Percentiles rank a stretch among this genome's conserved stretches.
These are phyloP conservation scores for Drosophila eohydei DNA, from an alignment of 2,888 invertebrate genomes.

Conservation along the genomic window DNA sequence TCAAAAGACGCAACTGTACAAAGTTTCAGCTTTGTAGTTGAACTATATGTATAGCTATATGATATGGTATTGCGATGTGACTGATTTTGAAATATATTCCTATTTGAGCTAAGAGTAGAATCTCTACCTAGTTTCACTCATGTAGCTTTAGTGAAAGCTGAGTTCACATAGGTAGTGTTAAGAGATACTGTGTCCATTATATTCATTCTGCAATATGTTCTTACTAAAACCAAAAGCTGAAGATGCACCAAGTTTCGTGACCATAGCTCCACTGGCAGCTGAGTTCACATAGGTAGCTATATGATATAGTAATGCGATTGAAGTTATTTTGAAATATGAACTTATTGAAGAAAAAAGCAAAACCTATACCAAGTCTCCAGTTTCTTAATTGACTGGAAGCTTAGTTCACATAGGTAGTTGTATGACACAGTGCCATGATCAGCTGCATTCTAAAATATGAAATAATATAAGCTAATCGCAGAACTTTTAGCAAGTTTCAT, in stretches of 20 bases:
- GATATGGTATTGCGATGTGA: background rate
- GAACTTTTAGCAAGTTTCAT: background rate
- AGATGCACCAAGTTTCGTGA: too few relatives aligned
- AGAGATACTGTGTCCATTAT: background rate
- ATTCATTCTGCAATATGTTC: background rate
- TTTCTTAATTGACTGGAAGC: background rate
- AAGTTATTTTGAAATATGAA: background rate
- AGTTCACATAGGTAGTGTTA: background rate
- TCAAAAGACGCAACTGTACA: background rate
- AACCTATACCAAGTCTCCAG: too few relatives aligned
- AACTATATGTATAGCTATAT: background rate
- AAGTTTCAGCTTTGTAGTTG: background rate
- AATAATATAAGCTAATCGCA: background rate
- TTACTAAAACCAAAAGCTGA: background rate
- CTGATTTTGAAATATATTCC: background rate
- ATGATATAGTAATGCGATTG: background rate
- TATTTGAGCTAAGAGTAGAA: background rate
- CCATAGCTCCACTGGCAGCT: background rate
- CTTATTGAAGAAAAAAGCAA: background rate
- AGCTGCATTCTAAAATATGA: background rate
- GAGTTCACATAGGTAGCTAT: background rate
- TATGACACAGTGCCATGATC: background rate
- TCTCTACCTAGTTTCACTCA: background rate
- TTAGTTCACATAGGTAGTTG: background rate
- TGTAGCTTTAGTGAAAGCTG: background rate